Percentiles rank a stretch among this genome's conserved stretches.
These are phyloP conservation scores for Myotis findleyi DNA, from an alignment of 2,797 vertebrate species.

Conservation along the genomic window DNA sequence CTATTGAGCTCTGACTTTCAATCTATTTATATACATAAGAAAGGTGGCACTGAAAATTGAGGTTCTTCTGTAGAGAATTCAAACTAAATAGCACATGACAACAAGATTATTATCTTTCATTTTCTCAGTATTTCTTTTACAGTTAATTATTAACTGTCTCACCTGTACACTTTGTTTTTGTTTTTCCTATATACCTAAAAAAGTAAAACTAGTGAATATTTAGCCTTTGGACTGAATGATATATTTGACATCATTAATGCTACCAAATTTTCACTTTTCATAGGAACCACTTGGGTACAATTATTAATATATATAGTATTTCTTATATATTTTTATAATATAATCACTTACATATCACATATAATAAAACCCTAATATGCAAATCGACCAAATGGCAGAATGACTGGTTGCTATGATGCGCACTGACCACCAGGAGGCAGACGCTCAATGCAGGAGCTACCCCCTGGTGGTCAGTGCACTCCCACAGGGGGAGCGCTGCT, in stretches of 20 bases:
- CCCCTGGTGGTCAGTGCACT: too few relatives aligned
- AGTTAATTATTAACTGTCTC: constrained; percentile 25
- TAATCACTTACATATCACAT: too few relatives aligned
- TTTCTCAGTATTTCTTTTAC: constrained; percentile 11
- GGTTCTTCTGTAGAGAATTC: neutral
- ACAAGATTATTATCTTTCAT: constrained; percentile 18
- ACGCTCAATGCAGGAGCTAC: too few relatives aligned
- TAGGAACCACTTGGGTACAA: too few relatives aligned
- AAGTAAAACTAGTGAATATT: neutral
- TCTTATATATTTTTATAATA: too few relatives aligned
- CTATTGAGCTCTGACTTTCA: constrained; percentile 52
- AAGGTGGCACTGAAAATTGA: neutral
- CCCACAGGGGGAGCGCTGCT: too few relatives aligned
- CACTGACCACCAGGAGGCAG: too few relatives aligned
- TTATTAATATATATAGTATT: too few relatives aligned
- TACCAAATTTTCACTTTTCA: too few relatives aligned
- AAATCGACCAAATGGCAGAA: too few relatives aligned
- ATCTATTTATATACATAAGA: constrained; percentile 39
- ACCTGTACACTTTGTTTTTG: neutral
- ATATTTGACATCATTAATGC: neutral
- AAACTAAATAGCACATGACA: neutral
- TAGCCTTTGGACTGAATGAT: neutral
- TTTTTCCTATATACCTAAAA: constrained; percentile 31
- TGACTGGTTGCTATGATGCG: too few relatives aligned
- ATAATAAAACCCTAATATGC: too few relatives aligned